phyloP scores from a whole-genome alignment of 2,888 invertebrate genomes.

The Calameuta pallipes region DNA sequence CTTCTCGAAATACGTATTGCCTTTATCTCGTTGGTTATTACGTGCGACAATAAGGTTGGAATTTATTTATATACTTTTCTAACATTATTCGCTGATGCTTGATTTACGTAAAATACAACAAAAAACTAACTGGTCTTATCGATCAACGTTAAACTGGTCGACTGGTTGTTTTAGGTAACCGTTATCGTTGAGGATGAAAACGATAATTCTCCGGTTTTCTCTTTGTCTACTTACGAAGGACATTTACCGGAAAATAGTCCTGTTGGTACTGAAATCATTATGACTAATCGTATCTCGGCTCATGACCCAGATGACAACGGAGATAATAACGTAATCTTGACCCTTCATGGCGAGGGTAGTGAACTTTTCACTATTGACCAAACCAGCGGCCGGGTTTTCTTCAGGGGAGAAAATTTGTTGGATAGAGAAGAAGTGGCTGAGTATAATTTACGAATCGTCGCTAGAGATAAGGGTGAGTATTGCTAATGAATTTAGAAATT shows the following conservation, averaged over 20 bases:
- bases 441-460: conserved; percentile 79
- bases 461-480: conserved; percentile 72
- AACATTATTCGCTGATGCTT: background rate
- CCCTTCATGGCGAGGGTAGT: conserved; percentile 80
- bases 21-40: conserved; percentile 8
- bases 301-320: conserved; percentile 78
- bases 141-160: background rate
- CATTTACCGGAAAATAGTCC: conserved; percentile 82
- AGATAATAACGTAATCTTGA: conserved; percentile 77
- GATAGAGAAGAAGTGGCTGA: conserved; percentile 80
- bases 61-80: conserved; percentile 10
- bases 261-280: conserved; percentile 76
- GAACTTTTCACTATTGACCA: conserved; percentile 79
- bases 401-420: conserved; percentile 68
- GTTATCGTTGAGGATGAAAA: conserved; percentile 87
- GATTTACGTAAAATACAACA: too few relatives aligned
- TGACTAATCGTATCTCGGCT: conserved; percentile 77
- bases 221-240: conserved; percentile 78
- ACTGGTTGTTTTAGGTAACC: conserved; percentile 66
- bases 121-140: background rate
- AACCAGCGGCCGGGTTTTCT: conserved; percentile 72
- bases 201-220: conserved; percentile 87
- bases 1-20: too few relatives aligned
- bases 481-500: background rate
- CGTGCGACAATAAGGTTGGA: background rate